Percentiles rank a stretch among this genome's conserved stretches.
These are phyloP conservation scores for Corythornis leucogaster DNA, from an alignment of 2,797 vertebrate genomes.

Conservation along the genomic window DNA sequence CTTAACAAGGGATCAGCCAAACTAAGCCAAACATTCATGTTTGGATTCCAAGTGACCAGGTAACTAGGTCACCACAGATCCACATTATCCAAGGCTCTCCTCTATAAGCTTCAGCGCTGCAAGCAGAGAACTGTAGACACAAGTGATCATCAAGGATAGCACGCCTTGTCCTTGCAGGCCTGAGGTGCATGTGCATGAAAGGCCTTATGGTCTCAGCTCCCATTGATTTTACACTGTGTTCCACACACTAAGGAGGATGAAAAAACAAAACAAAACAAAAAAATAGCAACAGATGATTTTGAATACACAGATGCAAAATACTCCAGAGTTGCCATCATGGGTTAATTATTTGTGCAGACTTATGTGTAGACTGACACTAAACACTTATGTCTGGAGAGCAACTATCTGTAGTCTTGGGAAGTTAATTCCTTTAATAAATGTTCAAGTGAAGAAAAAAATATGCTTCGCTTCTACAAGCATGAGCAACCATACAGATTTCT, in stretches of 20 bases:
- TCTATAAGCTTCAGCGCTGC: not conserved
- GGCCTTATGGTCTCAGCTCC: not conserved
- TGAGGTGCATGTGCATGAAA: not conserved
- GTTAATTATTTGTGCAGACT: no score
- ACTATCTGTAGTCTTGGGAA: not conserved
- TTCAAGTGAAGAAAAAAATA: not conserved
- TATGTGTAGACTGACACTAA: not conserved
- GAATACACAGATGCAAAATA: not conserved
- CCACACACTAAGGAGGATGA: not conserved
- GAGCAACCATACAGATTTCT: not conserved
- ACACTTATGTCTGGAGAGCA: not conserved
- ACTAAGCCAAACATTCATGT: not conserved
- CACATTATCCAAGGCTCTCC: not conserved
- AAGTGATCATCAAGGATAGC: not conserved
- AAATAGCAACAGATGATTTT: not conserved
- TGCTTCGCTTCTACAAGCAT: not conserved
- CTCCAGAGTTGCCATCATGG: not conserved
- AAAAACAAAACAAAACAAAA: not conserved
- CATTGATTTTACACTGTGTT: not conserved
- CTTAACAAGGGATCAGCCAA: not conserved
- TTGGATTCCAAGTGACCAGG: slow-evolving; percentile 21
- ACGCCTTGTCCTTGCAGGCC: not conserved
- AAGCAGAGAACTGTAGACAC: not conserved
- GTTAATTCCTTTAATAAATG: not conserved
- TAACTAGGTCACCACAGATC: slow-evolving; percentile 18